Base-by-base conservation (phyloP, 1,140 invertebrate species). In the Pantala flavescens region DNA sequence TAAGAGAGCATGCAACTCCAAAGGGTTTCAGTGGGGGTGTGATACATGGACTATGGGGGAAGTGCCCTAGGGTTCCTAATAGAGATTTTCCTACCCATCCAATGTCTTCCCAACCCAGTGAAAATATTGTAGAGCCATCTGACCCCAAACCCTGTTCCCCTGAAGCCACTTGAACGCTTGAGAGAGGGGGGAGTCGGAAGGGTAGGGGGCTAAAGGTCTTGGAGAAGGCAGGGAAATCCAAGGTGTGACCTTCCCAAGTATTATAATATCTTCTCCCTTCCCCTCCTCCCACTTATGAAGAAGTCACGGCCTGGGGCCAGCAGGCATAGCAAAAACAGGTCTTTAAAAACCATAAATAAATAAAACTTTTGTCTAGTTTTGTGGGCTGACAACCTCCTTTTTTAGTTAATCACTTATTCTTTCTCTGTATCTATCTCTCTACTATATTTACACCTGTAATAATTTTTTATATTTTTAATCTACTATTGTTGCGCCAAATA, bases 1-100 rank as follows among this genome's bases (percentile, higher is more conserved):
- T 86, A 19, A 79, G 83, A 82, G 80, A 82, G 77, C 74, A 81
- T 80, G 24, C 81, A 14, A 70, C 74, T 74, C 75, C 74, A 43
- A 28, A 63, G 14, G 76, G 78, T 12, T 77, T 77, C 24, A 77
- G 73, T 43, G 74, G 78, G 19, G 77, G 77, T 49, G 70, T 76
- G 36, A 77, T 79, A 49, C 76, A 77, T 43, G 79, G 77, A 12
- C 74, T 77, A 0, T 76, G 73, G 74, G 78, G 77, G 21, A 78
- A 79, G 70, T 80, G 79, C 75, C 79, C 79, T 12, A 70, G 78
- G 75, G 76, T 80, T 49, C 73, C 76, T 11, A 77, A 75, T 73
- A 76, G 73, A 28, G 74, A 76, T 73, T n/a, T 36, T 71, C 71
- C 73, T 71, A 72, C 21, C 75, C n/a, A 63, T 21, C 49, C 49